Evolutionary conservation across 2,888 invertebrate genomes (phyloP).

Genomic region (Entomobrya multifasciata): DNA sequence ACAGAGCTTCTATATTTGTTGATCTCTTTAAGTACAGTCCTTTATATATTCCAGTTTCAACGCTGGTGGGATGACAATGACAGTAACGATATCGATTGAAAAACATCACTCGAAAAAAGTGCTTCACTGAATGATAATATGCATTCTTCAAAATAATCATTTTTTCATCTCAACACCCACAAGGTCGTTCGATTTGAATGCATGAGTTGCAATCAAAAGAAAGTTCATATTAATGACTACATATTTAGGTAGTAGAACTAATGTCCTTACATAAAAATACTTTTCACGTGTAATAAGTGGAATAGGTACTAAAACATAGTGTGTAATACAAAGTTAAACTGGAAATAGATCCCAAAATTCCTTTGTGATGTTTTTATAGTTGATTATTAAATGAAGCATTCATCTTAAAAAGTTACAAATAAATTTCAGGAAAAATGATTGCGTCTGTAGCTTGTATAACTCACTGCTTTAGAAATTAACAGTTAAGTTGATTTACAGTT

Average conservation of each 20-base stretch:
- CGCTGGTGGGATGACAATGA: slow-evolving; percentile 87
- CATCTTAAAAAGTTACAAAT: too few species aligned
- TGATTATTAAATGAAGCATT: too few species aligned
- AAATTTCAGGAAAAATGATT: too few species aligned
- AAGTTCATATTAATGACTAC: not conserved
- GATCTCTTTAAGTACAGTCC: slow-evolving; percentile 87
- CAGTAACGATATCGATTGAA: slow-evolving; percentile 86
- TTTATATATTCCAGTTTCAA: slow-evolving; percentile 87
- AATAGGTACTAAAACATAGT: not conserved
- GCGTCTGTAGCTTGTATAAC: too few species aligned
- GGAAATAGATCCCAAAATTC: not conserved
- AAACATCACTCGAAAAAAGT: slow-evolving; percentile 90
- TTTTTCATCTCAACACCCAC: slow-evolving; percentile 88
- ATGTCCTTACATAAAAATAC: not conserved
- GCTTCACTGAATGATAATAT: slow-evolving; percentile 82
- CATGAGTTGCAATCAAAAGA: slow-evolving; percentile 83
- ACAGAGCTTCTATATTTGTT: slow-evolving; percentile 87
- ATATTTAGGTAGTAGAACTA: not conserved
- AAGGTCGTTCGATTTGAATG: slow-evolving; percentile 86
- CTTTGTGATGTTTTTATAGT: too few species aligned
- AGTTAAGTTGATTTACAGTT: too few species aligned
- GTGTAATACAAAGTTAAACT: not conserved
- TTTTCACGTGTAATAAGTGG: not conserved
- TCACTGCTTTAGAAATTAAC: too few species aligned
- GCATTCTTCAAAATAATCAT: slow-evolving; percentile 86